Conservation (phyloP, 2,113 vertebrate genomes). For the Ploceus nigricollis region DNA sequence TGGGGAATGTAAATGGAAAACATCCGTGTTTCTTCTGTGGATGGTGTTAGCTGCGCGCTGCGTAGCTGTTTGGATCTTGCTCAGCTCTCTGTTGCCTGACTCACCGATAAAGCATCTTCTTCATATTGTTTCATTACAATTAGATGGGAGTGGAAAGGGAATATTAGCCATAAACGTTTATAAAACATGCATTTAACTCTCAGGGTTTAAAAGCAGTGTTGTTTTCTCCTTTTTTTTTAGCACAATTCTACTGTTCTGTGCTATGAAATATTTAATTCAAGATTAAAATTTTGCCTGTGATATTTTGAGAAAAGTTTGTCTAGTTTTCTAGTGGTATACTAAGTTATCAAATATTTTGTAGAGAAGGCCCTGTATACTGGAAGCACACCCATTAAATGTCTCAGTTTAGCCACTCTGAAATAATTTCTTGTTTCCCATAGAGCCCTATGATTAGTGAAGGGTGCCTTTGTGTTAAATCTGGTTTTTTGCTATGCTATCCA, state of each 20-base stretch:
- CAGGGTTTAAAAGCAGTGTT: background rate
- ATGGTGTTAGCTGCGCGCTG: background rate
- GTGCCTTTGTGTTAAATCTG: background rate
- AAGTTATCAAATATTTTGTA: background rate
- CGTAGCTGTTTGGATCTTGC: background rate
- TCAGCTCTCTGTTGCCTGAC: slow-evolving; percentile 23
- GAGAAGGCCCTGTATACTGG: background rate
- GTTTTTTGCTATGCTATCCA: background rate
- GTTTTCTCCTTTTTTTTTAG: background rate
- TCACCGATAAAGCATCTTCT: slow-evolving; percentile 19
- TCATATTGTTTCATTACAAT: background rate
- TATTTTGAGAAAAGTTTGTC: background rate
- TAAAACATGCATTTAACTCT: background rate
- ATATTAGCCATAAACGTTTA: background rate
- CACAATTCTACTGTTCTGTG: background rate
- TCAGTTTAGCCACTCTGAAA: background rate
- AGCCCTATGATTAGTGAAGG: background rate
- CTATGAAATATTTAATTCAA: background rate
- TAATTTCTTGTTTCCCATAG: background rate
- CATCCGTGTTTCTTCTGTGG: background rate
- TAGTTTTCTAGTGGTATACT: background rate
- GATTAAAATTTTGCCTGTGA: background rate
- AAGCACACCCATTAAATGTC: background rate
- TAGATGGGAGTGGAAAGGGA: background rate
- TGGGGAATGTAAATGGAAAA: slow-evolving; percentile 29